These are phyloP conservation scores for Platanista minor DNA, from an alignment of 2,113 vertebrate species.

Conservation along the genomic window DNA sequence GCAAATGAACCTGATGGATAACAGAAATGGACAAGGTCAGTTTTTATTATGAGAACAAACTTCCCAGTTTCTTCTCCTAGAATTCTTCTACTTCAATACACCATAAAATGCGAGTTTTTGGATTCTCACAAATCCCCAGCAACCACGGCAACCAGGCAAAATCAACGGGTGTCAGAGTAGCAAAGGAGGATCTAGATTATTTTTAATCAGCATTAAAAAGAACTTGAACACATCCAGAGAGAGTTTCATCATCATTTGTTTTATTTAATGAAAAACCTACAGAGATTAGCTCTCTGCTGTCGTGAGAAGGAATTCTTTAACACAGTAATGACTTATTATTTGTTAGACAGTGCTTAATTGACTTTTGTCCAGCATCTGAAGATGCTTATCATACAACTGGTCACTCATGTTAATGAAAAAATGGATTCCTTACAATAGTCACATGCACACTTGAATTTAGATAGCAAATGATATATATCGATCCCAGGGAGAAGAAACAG, in stretches of 20 bases:
- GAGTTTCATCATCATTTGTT: constrained; percentile 64
- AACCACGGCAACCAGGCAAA: background rate
- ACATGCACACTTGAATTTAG: constrained; percentile 56
- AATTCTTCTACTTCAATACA: background rate
- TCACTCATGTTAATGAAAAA: constrained; percentile 72
- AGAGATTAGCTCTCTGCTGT: constrained; percentile 72
- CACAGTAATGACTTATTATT: constrained; percentile 71
- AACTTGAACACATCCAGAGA: constrained; percentile 52
- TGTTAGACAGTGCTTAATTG: constrained; percentile 63
- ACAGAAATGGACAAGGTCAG: background rate
- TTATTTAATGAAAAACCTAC: constrained; percentile 77
- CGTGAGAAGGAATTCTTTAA: constrained; percentile 45
- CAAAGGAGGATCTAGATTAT: background rate
- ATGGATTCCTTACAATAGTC: constrained; percentile 60
- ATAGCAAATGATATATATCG: constrained; percentile 59
- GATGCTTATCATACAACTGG: constrained; percentile 62
- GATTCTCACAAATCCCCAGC: background rate
- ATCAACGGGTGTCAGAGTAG: background rate
- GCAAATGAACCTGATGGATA: background rate
- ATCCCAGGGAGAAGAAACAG: background rate
- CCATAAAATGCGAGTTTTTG: background rate
- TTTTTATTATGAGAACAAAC: background rate
- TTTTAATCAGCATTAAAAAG: constrained; percentile 57
- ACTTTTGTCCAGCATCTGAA: constrained; percentile 58
- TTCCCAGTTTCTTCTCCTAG: background rate